These are phyloP conservation scores for Atherinosoma microstoma DNA, from an alignment of 2,797 vertebrate genomes.

Conservation along the genomic window DNA sequence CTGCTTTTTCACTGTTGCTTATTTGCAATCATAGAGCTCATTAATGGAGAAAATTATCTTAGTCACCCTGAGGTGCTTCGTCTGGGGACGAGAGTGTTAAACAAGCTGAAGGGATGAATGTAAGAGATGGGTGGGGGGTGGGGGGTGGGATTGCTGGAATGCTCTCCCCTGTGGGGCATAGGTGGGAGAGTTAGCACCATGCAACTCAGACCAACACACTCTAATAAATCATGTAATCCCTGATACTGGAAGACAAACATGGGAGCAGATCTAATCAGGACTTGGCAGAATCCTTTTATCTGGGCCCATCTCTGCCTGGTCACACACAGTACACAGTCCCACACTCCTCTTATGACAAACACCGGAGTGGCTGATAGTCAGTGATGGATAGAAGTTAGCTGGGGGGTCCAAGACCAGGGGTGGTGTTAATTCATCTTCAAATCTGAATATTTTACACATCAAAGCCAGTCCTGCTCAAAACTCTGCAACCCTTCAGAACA, in stretches of 20 bases:
- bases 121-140: neutral
- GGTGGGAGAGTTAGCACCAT: slow-evolving; percentile 75
- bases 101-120: slow-evolving; percentile 13
- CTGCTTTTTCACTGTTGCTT: slow-evolving; percentile 36
- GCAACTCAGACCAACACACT: slow-evolving; percentile 53
- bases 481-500: neutral
- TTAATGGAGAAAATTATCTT: slow-evolving; percentile 57
- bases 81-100: slow-evolving; percentile 41
- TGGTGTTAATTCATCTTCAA: slow-evolving; percentile 4
- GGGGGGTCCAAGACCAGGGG: neutral
- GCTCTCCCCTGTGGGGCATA: slow-evolving; percentile 45
- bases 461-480: neutral
- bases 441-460: neutral
- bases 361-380: slow-evolving; percentile 40
- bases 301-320: slow-evolving; percentile 71
- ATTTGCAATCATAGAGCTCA: slow-evolving; percentile 53
- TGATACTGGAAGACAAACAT: slow-evolving; percentile 84
- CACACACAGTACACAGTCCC: slow-evolving; percentile 57
- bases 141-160: slow-evolving; percentile 58
- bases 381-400: slow-evolving; percentile 35
- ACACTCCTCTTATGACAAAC: slow-evolving; percentile 39
- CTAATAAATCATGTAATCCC: slow-evolving; percentile 83
- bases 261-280: slow-evolving; percentile 81
- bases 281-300: slow-evolving; percentile 79
- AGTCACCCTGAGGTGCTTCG: slow-evolving; percentile 41